These are phyloP conservation scores for Ichneumoninae sp. DNA, from an alignment of 2,888 invertebrate genomes.

Conservation along the genomic window DNA sequence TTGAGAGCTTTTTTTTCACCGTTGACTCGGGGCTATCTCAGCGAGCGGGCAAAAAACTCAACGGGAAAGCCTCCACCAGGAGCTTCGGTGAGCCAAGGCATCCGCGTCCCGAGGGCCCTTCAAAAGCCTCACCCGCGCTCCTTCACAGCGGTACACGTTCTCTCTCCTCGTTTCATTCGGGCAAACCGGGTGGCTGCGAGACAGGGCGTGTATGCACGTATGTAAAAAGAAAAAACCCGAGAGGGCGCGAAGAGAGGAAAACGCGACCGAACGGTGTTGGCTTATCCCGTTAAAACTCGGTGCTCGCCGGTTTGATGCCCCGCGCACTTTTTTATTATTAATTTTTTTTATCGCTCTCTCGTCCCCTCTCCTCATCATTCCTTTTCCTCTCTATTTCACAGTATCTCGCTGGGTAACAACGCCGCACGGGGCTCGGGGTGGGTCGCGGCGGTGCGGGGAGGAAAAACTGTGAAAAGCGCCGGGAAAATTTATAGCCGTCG, in stretches of 20 bases:
- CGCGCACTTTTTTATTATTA: slow-evolving; percentile 11
- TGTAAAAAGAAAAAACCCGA: slow-evolving; percentile 35
- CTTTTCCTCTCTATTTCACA: slow-evolving; percentile 55
- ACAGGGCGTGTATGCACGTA: neutral
- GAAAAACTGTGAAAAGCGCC: slow-evolving; percentile 70
- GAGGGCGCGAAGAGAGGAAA: slow-evolving; percentile 32
- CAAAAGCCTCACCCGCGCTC: slow-evolving; percentile 43
- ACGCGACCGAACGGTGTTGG: slow-evolving; percentile 61
- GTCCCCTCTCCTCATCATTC: slow-evolving; percentile 20
- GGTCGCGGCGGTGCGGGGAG: slow-evolving; percentile 29
- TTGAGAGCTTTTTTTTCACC: slow-evolving; percentile 10
- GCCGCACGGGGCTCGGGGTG: neutral
- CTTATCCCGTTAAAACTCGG: slow-evolving; percentile 70
- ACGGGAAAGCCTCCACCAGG: slow-evolving; percentile 13
- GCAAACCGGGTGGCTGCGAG: slow-evolving; percentile 7
- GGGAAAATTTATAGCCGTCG: slow-evolving; percentile 70
- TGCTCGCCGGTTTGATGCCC: slow-evolving; percentile 64
- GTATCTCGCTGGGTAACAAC: slow-evolving; percentile 55
- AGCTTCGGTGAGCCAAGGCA: neutral
- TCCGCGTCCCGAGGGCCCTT: slow-evolving; percentile 33
- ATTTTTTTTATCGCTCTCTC: slow-evolving; percentile 48
- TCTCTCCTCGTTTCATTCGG: slow-evolving; percentile 55
- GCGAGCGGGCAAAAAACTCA: slow-evolving; percentile 37
- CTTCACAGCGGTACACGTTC: slow-evolving; percentile 35
- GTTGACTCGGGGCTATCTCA: slow-evolving; percentile 12